Evolutionary conservation across 30 jellyfish, hydroid and myxozoan genomes (phyloP), one percentile per base, ranked within the genome.

Genomic region (Kudoa iwatai): DNA sequence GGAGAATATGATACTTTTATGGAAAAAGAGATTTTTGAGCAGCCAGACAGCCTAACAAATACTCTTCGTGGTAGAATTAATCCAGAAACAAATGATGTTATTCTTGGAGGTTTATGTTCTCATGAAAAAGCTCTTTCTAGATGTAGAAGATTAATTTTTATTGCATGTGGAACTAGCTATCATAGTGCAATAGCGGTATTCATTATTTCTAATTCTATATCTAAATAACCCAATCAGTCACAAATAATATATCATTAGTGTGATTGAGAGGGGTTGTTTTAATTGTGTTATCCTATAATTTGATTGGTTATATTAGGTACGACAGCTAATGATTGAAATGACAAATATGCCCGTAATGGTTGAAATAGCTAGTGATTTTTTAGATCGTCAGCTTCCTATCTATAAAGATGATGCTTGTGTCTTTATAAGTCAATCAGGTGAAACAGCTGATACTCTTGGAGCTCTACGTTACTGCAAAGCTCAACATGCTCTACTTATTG

Each of bases 1-100:
- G 36, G 36, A 28, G 9, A 9, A 6, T 79, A 54, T 57, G 50
- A 79, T 23, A 40, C 98, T 3, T 79, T 79, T 25, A 79, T 79
- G 98, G 88, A 79, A 48, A 79, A 79, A 43, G 98, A 79, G 51
- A 79, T 79, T 48, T 66, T 79, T 51, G 98, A 79, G 57, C 98
- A 79, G 33, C 98, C 98, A 13, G 98, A 79, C 34, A 56, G 86
- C 22, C 52, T 58, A 16, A 51, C 39, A 53, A 79, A 79, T 39
- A 79, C 98, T 6, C 62, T 79, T 88, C 43, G 98, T 25, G 98
- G 98, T 31, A 49, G 98, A 19, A 88, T 79, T 41, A 79, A 79
- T 50, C 62, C 62, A 40, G 67, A 62, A 26, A 38, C 51, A 13
- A 60, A 53, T 15, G 16, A 23, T 54, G 83, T 68, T 20, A 49